phyloP scores from a whole-genome alignment of 2,888 invertebrate genomes.

The Dolomedes plantarius region DNA sequence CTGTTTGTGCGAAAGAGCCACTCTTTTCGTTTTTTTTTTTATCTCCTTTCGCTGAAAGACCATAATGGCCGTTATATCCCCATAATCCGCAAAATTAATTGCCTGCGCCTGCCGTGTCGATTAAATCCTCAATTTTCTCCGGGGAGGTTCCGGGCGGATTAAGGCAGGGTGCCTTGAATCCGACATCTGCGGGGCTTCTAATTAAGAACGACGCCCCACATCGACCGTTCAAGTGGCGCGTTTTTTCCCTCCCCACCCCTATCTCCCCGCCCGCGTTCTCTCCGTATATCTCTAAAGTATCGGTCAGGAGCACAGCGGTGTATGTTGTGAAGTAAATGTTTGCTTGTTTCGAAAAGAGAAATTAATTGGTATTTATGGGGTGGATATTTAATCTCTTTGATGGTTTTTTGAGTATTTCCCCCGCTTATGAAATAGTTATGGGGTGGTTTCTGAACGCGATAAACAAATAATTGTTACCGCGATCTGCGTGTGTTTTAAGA shows the following conservation, averaged over 20 bases:
- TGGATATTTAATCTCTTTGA: background rate
- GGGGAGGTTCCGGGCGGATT: constrained; percentile 39
- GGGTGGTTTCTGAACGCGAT: background rate
- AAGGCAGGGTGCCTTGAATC: constrained; percentile 19
- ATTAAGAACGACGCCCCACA: constrained; percentile 56
- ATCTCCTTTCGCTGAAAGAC: constrained; percentile 63
- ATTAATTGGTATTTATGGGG: constrained; percentile 16
- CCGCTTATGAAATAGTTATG: background rate
- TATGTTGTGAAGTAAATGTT: background rate
- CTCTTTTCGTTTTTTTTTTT: background rate
- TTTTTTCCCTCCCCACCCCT: background rate
- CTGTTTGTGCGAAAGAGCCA: constrained; percentile 20
- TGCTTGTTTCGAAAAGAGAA: background rate
- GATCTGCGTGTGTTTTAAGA: too few species aligned
- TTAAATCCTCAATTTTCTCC: constrained; percentile 70
- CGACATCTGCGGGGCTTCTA: constrained; percentile 58
- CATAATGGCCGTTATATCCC: constrained; percentile 70
- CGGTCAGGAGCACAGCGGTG: background rate
- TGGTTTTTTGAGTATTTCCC: background rate
- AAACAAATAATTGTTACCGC: background rate
- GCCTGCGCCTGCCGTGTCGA: constrained; percentile 65
- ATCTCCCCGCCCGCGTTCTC: background rate
- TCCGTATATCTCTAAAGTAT: background rate
- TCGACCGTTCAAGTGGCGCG: constrained; percentile 26
- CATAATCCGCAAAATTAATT: constrained; percentile 71